Conservation (phyloP, 2,797 vertebrate species). For the Carduelis carduelis region DNA sequence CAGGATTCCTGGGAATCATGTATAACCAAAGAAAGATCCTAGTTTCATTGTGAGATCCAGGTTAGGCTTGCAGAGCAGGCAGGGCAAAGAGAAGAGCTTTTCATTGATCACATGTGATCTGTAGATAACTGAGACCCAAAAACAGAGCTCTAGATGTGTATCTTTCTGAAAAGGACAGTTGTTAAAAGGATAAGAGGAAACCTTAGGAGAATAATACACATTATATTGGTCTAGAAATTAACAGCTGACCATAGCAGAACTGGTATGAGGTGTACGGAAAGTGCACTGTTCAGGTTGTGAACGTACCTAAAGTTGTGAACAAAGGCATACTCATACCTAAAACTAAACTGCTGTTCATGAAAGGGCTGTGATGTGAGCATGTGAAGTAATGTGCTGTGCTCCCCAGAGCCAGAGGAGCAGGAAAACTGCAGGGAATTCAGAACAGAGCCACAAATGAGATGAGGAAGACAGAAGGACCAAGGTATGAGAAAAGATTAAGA, state of each 20-base stretch:
- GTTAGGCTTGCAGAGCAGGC: neutral
- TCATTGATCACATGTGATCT: neutral
- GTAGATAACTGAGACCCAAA: neutral
- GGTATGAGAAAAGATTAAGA: neutral
- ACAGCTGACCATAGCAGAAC: neutral
- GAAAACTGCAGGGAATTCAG: neutral
- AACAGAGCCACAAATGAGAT: neutral
- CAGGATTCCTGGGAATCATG: conserved; percentile 28
- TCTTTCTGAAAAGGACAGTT: neutral
- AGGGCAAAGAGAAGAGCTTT: neutral
- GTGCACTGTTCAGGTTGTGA: neutral
- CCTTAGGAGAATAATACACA: neutral
- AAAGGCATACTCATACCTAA: neutral
- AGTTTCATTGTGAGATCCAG: neutral
- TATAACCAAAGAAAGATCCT: neutral
- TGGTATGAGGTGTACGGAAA: rapidly evolving
- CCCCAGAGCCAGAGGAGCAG: neutral
- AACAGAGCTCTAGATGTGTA: neutral
- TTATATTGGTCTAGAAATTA: neutral
- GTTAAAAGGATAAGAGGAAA: neutral
- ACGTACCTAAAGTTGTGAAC: neutral
- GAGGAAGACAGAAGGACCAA: neutral
- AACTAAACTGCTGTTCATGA: neutral
- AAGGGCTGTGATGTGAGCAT: neutral
- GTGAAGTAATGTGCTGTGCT: rapidly evolving